Base-by-base conservation (phyloP, 2,797 vertebrate genomes). In the Florisuga fusca region DNA sequence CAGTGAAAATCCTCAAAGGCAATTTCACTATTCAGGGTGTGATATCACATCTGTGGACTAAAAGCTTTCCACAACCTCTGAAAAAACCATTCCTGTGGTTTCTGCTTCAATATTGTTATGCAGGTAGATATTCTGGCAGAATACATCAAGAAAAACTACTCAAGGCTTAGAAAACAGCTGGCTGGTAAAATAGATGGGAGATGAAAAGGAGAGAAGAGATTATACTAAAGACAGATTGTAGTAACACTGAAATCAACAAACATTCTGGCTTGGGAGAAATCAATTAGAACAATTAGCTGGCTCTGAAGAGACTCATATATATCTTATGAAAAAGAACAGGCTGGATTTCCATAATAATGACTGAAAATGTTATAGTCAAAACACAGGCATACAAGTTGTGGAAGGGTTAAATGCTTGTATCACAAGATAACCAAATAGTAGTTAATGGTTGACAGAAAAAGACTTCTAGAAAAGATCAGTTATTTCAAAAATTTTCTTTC, bases 71-170 rank as follows among this genome's bases (percentile, higher is more conserved):
- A 77, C 62, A 69, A 57, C 33, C 38, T 78, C 3, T 64, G 66
- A 45, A 86, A 62, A 85, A 81, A 26, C n/a, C n/a, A 77, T 58
- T 45, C 18, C 34, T 84, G 53, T 36, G 26, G 91, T 58, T 72
- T 82, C 50, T 80, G 83, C 48, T 87, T 93, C 62, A 78, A 25
- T 80, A 68, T 62, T 78, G 48, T 63, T 73, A 33, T 10, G 12
- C 54, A 67, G 62, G 62, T 84, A 92, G 62, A 75, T 31, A 77
- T 45, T 80, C 66, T 61, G 50, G 55, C 34, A 90, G 64, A 76
- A 79, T 31, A 68, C 25, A 87, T 89, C 59, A 90, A 86, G 82
- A 31, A 36, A 92, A 94, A 54, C 73, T 76, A 84, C 88, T 85
- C 59, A 75, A 93, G 73, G 43, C 62, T 59, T 66, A 50, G 67